Percentiles rank a stretch among this genome's conserved stretches.
These are phyloP conservation scores for Callithrix jacchus DNA, from an alignment of 2,113 vertebrate genomes.

Conservation along the genomic window DNA sequence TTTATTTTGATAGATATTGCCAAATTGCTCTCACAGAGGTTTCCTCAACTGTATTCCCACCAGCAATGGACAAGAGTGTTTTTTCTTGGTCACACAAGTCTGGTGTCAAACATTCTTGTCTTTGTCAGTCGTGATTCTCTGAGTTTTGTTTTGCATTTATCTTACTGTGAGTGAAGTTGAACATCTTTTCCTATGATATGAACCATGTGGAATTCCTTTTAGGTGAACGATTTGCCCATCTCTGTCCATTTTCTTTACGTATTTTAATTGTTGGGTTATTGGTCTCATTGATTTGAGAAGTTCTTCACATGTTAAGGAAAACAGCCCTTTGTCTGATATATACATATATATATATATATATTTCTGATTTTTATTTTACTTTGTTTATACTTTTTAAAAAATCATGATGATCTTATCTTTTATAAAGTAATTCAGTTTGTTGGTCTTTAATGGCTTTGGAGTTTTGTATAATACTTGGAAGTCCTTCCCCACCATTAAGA, in stretches of 20 bases:
- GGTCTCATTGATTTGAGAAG: background rate
- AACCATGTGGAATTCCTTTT: background rate
- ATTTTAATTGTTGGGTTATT: background rate
- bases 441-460: background rate
- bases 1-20: background rate
- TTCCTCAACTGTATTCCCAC: background rate
- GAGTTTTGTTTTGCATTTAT: constrained; percentile 31
- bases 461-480: constrained; percentile 42
- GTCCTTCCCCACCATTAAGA: background rate
- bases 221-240: background rate
- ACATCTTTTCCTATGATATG: constrained; percentile 11
- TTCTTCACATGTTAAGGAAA: constrained; percentile 44
- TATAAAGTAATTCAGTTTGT: constrained; percentile 3
- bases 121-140: background rate
- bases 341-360: background rate
- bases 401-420: background rate
- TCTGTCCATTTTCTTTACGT: background rate
- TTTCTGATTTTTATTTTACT: constrained; percentile 25
- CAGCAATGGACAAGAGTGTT: background rate
- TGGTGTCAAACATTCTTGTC: background rate
- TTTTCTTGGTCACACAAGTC: background rate
- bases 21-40: background rate
- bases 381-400: constrained; percentile 25
- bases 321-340: constrained; percentile 33
- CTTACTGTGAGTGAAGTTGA: constrained; percentile 2